phyloP scores from a whole-genome alignment of 2,113 vertebrate genomes.

The Psittacula cyanocephala region DNA sequence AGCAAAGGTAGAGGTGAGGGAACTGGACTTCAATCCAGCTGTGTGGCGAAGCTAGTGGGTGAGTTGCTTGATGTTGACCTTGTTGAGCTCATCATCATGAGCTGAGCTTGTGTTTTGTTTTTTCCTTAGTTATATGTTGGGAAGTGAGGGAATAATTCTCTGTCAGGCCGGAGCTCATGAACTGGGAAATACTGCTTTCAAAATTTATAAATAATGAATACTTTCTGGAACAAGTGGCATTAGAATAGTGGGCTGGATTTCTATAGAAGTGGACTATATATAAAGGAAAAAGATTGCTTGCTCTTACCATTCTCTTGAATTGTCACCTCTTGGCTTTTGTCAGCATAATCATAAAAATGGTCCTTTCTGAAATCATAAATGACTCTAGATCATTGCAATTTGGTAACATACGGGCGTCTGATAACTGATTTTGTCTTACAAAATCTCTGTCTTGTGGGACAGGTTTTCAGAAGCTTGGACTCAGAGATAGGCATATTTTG shows the following conservation, averaged over 20 bases:
- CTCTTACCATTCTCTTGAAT: background rate
- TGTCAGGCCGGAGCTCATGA: background rate
- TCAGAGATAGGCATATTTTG: background rate
- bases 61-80: background rate
- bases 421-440: background rate
- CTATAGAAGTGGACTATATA: background rate
- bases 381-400: background rate
- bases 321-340: background rate
- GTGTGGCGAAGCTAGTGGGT: background rate
- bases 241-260: background rate
- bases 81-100: background rate
- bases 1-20: background rate
- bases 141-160: background rate
- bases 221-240: background rate
- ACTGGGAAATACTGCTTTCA: background rate
- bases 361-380: background rate
- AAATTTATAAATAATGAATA: background rate
- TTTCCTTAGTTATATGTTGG: background rate
- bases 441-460: background rate
- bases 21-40: background rate
- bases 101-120: background rate
- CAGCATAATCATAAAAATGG: background rate
- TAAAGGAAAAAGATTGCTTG: background rate
- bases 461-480: background rate
- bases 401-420: background rate